Evolutionary conservation across 2,888 invertebrate species (phyloP), one percentile per base, ranked within the genome.

Genomic region (Ernsta delagoae): DNA sequence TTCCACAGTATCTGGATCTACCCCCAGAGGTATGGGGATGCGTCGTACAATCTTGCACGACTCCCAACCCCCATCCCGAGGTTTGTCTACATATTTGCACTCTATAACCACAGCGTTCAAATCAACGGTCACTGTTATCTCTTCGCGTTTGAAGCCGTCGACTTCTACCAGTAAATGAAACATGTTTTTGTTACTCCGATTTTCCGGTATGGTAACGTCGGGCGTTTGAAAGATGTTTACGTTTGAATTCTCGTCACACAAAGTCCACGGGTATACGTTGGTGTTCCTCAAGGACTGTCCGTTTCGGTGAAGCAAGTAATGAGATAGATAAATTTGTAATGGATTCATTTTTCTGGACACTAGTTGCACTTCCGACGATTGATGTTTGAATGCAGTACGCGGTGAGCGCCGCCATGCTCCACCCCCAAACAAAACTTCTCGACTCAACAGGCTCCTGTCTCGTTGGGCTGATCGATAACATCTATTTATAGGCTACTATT

Each of bases 151-250:
- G 11, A 34, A 56, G 34, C 54, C 34, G 11, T 34, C 5, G 5
- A 34, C 31, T 11, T 34, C 34, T n/a, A 56, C 3, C 11, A 56
- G 3, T n/a, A 56, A 0, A n/a, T 56, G 56, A 5, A 56, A 56
- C 34, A 56, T 56, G 34, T 56, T 34, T 6, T 31, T 56, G 56
- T 56, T 56, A 34, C 34, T 56, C 34, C 34, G 31, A n/a, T 56
- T 56, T 56, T n/a, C 56, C 3, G n/a, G n/a, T 6, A 56, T 34
- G n/a, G 6, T 34, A 2, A 56, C 4, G n/a, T 56, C 56, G 5
- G 56, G 56, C n/a, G 56, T 31, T 34, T 56, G n/a, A 6, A n/a
- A 56, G 0, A 56, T 5, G 2, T 54, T 31, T 1, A 31, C 5
- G 54, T 39, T 31, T 31, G 3, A 9, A 3, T 2, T 50, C 12